Evolutionary conservation across 2,888 invertebrate genomes (phyloP).

Genomic region (Perizoma affinitatum): DNA sequence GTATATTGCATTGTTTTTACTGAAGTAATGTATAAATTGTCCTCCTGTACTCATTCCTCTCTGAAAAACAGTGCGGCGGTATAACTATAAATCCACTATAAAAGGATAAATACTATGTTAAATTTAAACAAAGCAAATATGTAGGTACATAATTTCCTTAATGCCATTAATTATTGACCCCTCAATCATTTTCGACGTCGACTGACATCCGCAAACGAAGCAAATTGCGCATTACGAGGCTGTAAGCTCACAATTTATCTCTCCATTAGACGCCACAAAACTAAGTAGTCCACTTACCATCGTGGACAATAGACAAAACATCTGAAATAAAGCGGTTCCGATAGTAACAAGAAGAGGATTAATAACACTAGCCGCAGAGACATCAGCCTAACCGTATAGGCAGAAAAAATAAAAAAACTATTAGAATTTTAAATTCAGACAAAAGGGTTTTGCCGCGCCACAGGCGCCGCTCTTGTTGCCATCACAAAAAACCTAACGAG

Average conservation of each 20-base stretch:
- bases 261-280: constrained; percentile 51
- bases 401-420: constrained; percentile 46
- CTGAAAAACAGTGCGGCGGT: too few species aligned
- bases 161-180: too few species aligned
- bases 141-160: too few species aligned
- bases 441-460: constrained; percentile 74
- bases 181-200: constrained; percentile 8
- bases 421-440: constrained; percentile 66
- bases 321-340: constrained; percentile 67
- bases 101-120: too few species aligned
- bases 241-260: constrained; percentile 49
- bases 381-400: constrained; percentile 33
- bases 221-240: constrained; percentile 47
- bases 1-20: too few species aligned
- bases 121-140: too few species aligned
- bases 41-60: too few species aligned
- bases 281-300: constrained; percentile 46
- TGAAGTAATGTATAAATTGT: too few species aligned
- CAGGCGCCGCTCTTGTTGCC: constrained; percentile 72
- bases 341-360: constrained; percentile 73
- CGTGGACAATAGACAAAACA: constrained; percentile 55
- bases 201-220: constrained; percentile 30
- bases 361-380: constrained; percentile 55
- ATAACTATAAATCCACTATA: too few species aligned
- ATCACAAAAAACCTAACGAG: constrained; percentile 58